These are phyloP conservation scores for Neolamprologus sp. DNA, from an alignment of 2,113 vertebrate species.

Conservation along the genomic window DNA sequence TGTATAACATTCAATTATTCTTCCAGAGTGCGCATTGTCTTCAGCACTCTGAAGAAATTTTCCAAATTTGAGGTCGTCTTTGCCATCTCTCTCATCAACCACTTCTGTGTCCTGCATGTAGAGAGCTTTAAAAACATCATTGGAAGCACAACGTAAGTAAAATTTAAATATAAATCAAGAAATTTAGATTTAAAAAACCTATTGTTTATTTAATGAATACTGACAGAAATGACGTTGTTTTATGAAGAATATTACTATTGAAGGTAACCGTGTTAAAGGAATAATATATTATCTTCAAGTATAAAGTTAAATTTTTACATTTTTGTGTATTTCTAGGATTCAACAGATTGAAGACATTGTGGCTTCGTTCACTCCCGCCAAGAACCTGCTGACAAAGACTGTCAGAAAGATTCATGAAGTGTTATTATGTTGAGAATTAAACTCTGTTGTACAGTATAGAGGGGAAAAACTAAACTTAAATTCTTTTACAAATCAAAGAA, in stretches of 20 bases:
- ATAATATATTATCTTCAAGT: neutral
- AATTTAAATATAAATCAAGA: neutral
- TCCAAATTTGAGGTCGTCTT: conserved; percentile 68
- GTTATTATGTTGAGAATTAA: conserved; percentile 39
- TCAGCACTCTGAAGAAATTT: conserved; percentile 58
- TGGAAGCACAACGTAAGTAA: conserved; percentile 60
- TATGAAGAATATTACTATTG: neutral
- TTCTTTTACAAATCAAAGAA: neutral
- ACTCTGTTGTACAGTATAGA: neutral
- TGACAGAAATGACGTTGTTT: neutral
- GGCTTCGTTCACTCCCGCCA: conserved; percentile 39
- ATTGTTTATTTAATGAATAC: neutral
- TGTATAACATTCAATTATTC: neutral
- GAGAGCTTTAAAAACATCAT: conserved; percentile 51
- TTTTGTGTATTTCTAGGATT: conserved; percentile 31
- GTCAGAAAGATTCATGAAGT: conserved; percentile 55
- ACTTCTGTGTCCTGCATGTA: conserved; percentile 32
- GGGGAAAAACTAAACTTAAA: neutral
- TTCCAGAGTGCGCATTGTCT: conserved; percentile 55
- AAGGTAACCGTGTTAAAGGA: neutral
- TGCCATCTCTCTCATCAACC: conserved; percentile 19
- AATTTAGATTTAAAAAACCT: neutral
- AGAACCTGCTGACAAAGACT: conserved; percentile 55
- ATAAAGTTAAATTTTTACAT: neutral
- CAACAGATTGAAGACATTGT: conserved; percentile 56